Base-by-base conservation (phyloP, 2,888 invertebrate species). In the Carabus problematicus region DNA sequence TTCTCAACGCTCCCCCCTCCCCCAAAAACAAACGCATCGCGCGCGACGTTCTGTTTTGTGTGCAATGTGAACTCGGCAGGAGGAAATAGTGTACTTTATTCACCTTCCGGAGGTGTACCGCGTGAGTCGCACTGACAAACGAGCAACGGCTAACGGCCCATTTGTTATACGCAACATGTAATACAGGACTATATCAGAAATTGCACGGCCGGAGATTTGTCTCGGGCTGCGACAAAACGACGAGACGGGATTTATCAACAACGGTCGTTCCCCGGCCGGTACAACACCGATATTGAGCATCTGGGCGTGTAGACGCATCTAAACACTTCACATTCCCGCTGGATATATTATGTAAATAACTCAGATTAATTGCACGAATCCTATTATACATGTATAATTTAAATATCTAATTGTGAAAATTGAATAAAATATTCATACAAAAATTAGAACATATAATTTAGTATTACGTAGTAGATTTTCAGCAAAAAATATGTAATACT, bases 171-270 rank as follows among this genome's bases (percentile, higher is more conserved):
- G 73, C 55, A 59, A 62, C 66, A 42, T 43, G 74, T 78, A 78
- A 78, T 77, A 77, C 77, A 75, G 75, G 75, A 77, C 76, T 76
- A 75, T 77, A 78, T 79, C 78, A 78, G 75, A 76, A 78, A 76
- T 77, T 77, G 76, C 77, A 76, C 75, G 77, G 72, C 74, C 75
- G 74, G 75, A 77, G 77, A 79, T 78, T 78, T 77, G 77, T 79
- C 77, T 76, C 74, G 68, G 69, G 71, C 73, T 71, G 16, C 52
- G 52, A 52, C 19, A 52, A 16, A 52, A 9, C 52, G 52, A 52
- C 19, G 19, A 16, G 19, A 16, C 56, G 11, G 56, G 29, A n/a
- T 52, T 52, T 52, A 52, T 52, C 52, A 52, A 52, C 52, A 19
- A 18, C 18, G 16, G 16, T 18, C 52, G 14, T 52, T 9, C 52